phyloP scores from a whole-genome alignment of 2,888 invertebrate species.

The Limnephilus lunatus region DNA sequence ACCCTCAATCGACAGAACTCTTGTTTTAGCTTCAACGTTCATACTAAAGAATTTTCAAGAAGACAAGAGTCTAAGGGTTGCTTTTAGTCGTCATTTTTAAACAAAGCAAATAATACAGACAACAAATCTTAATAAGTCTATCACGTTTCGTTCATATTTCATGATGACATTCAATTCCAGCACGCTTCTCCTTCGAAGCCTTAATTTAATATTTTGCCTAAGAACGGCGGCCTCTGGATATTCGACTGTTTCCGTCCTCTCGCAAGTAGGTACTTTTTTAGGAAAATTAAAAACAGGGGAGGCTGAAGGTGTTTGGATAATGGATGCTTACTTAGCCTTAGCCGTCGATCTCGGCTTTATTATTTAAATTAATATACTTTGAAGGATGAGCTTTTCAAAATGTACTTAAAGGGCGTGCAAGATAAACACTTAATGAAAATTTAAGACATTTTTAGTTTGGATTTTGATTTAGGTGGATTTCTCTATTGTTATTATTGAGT shows the following conservation, averaged over 20 bases:
- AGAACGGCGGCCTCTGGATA: slow-evolving; percentile 25
- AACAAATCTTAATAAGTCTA: background rate
- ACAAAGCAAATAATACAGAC: background rate
- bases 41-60: background rate
- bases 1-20: too few relatives aligned
- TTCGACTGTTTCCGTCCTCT: background rate
- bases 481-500: too few relatives aligned
- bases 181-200: slow-evolving; percentile 5
- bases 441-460: too few relatives aligned
- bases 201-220: slow-evolving; percentile 42
- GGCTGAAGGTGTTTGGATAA: background rate
- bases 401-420: background rate
- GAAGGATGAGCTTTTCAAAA: background rate
- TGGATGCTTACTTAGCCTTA: background rate
- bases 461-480: too few relatives aligned
- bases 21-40: background rate
- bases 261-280: background rate
- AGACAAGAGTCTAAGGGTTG: background rate
- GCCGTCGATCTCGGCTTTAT: background rate
- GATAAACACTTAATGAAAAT: too few relatives aligned
- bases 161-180: slow-evolving; percentile 18
- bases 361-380: background rate
- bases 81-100: background rate
- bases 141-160: slow-evolving; percentile 29
- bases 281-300: background rate